Base-by-base conservation (phyloP, 2,797 vertebrate species). In the Odontamblyopus lacepedii region DNA sequence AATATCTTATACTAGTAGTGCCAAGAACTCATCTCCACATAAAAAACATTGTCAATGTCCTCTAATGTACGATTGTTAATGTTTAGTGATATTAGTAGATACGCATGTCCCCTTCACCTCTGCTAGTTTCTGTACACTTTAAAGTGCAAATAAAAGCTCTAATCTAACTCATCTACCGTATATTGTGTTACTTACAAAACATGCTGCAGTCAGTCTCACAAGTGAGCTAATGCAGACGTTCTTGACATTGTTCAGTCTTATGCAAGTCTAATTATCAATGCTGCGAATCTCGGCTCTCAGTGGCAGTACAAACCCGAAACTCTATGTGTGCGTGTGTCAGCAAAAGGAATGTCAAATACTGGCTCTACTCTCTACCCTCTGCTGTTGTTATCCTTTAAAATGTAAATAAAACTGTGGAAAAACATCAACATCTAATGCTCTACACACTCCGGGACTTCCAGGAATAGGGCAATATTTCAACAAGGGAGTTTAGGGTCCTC, bases 261-360 rank as follows among this genome's bases (percentile, higher is more conserved):
- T 27, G 26, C 59, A 72, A 81, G 68, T 71, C 72, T 74, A 62
- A 88, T 86, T 84, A 87, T 89, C 78, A 83, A 72, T 68, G 71
- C 56, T 78, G 30, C 74, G 76, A 77, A 85, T 91, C 88, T 92
- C 86, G 79, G 72, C 74, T 89, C 89, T 87, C 88, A 81, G 70
- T 16, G 69, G 68, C 53, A 59, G 68, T 70, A 55, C 71, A 68
- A 12, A 5, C 83, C 83, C 71, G 87, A 93, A 93, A 93, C 89
- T 84, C 26, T 72, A 29, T 16, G 70, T 72, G 26, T 68, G 57
- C 2, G 29, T 6, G 53, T 72, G 73, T 76, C 60, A 29, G 15
- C 35, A 29, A 19, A 0, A 74, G 78, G 84, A 90, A 89, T 85
- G 83, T 78, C 69, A 79, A 77, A 74, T 32, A 65, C 48, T 76